phyloP scores from a whole-genome alignment of 1,140 invertebrate species.

The Metaphire vulgaris region DNA sequence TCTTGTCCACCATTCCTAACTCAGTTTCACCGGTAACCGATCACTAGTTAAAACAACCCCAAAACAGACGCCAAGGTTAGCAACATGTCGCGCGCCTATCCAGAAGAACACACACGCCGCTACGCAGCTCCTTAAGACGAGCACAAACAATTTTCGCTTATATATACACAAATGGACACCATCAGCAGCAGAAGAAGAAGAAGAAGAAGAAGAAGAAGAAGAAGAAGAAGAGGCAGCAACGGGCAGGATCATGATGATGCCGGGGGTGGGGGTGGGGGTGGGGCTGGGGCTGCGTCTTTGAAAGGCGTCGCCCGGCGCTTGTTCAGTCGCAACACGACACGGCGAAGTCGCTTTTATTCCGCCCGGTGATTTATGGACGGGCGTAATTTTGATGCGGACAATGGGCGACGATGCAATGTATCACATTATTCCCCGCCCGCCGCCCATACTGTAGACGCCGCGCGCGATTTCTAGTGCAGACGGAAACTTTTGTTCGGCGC shows the following conservation, averaged over 20 bases:
- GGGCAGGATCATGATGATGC: too few species aligned
- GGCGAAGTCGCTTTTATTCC: neutral
- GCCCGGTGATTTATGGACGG: neutral
- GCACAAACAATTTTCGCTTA: neutral
- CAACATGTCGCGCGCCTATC: too few species aligned
- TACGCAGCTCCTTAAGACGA: neutral
- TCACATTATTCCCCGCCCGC: neutral
- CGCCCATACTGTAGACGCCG: neutral
- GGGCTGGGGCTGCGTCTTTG: neutral
- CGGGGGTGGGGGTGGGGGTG: too few species aligned
- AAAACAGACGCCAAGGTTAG: too few species aligned
- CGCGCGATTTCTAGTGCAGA: too few species aligned
- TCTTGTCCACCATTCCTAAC: too few species aligned
- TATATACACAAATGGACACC: neutral
- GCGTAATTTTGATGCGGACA: slow-evolving; percentile 13
- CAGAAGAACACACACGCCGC: neutral
- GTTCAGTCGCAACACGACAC: neutral
- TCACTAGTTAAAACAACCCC: too few species aligned
- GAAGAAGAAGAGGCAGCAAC: neutral
- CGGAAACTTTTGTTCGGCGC: neutral
- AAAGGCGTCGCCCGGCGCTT: neutral
- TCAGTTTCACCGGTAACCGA: too few species aligned
- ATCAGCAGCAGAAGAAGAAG: neutral
- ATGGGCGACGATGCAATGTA: slow-evolving; percentile 20
- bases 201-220: neutral